Percentiles rank a stretch among this genome's conserved stretches.
Evolutionary conservation across 1,140 invertebrate species (phyloP).

Genomic region (Brachionus koreanus): DNA sequence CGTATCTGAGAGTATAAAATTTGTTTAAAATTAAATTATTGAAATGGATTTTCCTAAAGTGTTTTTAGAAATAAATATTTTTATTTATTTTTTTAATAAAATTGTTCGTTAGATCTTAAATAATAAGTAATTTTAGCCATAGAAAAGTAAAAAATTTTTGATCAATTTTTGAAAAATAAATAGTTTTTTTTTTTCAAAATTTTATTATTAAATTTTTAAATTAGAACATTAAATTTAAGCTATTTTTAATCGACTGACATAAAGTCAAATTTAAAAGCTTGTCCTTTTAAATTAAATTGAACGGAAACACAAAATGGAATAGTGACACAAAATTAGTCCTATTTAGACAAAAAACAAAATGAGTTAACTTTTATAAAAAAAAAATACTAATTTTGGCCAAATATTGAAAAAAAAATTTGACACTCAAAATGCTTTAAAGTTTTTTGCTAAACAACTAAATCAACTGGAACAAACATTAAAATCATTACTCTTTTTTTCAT

Average conservation of each 20-base stretch:
- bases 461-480: neutral
- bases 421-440: neutral
- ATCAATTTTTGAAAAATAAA: too few species aligned
- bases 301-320: neutral
- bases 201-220: slow-evolving; percentile 11
- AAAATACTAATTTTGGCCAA: neutral
- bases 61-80: too few species aligned
- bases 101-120: too few species aligned
- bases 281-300: neutral
- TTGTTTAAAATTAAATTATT: too few species aligned
- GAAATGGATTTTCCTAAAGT: too few species aligned
- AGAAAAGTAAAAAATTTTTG: too few species aligned
- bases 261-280: neutral
- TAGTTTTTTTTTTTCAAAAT: neutral
- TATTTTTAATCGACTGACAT: neutral
- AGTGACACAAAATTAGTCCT: neutral
- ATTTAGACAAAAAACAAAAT: neutral
- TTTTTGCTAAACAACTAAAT: neutral
- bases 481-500: neutral
- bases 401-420: too few species aligned
- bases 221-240: neutral
- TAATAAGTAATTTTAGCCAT: too few species aligned
- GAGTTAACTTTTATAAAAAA: neutral
- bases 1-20: too few species aligned
- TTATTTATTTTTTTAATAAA: too few species aligned